A percentile compares a stretch with the other conserved stretches of the same genome.
phyloP scores from a whole-genome alignment of 1,140 invertebrate genomes.

The Globodera rostochiensis region DNA sequence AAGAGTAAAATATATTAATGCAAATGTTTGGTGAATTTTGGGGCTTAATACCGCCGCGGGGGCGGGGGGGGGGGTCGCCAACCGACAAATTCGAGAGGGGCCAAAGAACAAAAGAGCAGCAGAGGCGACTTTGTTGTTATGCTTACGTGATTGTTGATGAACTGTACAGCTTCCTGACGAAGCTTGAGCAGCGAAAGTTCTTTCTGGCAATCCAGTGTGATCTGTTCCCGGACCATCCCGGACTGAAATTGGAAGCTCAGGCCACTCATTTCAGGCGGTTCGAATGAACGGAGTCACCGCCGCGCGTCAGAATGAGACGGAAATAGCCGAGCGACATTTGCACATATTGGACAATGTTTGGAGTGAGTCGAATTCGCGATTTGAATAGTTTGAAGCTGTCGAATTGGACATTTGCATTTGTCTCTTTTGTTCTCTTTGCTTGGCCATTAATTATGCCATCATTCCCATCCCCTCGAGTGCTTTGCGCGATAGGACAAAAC shows the following conservation, averaged over 20 bases:
- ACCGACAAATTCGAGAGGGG: too few relatives aligned
- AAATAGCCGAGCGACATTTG: background rate
- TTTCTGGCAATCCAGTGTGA: slow-evolving; percentile 36
- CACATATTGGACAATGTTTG: background rate
- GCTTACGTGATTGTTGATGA: slow-evolving; percentile 53
- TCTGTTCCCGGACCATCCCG: slow-evolving; percentile 21
- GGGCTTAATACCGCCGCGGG: background rate
- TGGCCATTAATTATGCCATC: background rate
- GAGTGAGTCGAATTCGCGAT: background rate
- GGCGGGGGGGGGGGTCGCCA: too few relatives aligned
- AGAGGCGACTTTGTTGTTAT: background rate
- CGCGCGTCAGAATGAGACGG: background rate
- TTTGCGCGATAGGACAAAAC: too few relatives aligned
- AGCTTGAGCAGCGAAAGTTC: slow-evolving; percentile 50
- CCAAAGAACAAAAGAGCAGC: too few relatives aligned
- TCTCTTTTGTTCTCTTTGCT: background rate
- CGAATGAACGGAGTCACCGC: background rate
- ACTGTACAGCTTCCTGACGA: slow-evolving; percentile 51
- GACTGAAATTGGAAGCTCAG: slow-evolving; percentile 36
- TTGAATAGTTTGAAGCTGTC: too few relatives aligned
- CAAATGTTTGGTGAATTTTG: background rate
- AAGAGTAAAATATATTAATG: background rate
- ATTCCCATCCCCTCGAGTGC: too few relatives aligned
- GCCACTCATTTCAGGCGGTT: slow-evolving; percentile 25
- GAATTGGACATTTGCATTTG: background rate